Evolutionary conservation across 2,797 vertebrate genomes (phyloP), one percentile per base, ranked within the genome.

Genomic region (Melanotaenia trifasciata): DNA sequence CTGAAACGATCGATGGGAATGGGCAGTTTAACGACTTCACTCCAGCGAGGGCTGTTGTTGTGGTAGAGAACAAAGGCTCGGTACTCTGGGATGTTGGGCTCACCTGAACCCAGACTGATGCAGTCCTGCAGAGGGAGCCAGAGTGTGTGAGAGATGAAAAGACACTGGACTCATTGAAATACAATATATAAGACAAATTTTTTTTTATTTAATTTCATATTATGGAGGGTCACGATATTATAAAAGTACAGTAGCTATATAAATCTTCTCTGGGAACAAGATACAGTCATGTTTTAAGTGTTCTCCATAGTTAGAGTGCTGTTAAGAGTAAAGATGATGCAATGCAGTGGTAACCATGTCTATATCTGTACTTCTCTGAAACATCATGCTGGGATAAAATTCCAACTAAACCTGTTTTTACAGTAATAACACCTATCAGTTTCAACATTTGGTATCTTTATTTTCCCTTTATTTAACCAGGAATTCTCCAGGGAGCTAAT

Each of bases 21-120:
- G 22, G 98, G 97, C 63, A 99, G 91, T 60, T 99, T 99, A 81
- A 99, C 90, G 72, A 97, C 94, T 75, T 99, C 98, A 2, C 96
- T 96, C 98, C 98, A 99, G 22, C 98, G 96, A 11, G 98, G 97
- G 89, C 96, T 97, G 92, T 99, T 99, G 87, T 96, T 99, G 90
- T 99, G 98, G 89, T 99, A 99, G 32, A 99, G 97, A 36, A 99
- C 97, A 5, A 98, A 98, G 38, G 97, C 98, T 79, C 96, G 97
- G 72, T 98, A 97, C 28, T 98, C 96, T 0, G 95, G 96, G 64
- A 96, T 89, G 79, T 87, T 93, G 16, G 97, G 95, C 87, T 99
- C 98, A 32, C 98, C 97, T 0, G 96, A 97, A 35, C 97, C 98
- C 87, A 98, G 92, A 83, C 96, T 97, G 92, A 99, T 97, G 85